Conservation (phyloP, 2,797 vertebrate genomes). For the Pitangus sulphuratus region DNA sequence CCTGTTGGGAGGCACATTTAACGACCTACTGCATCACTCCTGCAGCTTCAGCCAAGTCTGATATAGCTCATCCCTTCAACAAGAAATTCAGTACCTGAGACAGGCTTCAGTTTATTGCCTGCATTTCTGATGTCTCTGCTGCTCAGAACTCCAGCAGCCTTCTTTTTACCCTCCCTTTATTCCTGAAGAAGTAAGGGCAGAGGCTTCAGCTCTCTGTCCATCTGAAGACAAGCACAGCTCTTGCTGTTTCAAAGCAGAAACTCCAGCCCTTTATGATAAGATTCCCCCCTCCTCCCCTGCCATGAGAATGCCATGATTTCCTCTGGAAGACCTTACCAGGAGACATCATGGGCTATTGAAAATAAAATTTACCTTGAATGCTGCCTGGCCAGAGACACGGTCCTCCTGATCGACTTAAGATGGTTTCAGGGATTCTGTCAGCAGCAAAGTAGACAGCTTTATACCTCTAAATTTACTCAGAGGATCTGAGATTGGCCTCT, state of each 20-base stretch:
- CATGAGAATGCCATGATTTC: background rate
- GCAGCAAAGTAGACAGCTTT: background rate
- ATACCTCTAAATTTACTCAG: background rate
- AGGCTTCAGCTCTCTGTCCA: background rate
- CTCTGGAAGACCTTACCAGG: background rate
- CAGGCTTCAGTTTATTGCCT: background rate
- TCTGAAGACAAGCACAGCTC: background rate
- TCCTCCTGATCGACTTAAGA: background rate
- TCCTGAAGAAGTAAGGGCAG: background rate
- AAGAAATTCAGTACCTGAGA: background rate
- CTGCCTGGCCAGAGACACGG: background rate
- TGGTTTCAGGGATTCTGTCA: background rate
- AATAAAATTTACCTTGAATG: background rate
- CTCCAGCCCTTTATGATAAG: background rate
- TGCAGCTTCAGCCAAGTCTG: background rate
- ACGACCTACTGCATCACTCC: background rate
- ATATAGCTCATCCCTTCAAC: background rate
- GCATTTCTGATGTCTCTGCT: background rate
- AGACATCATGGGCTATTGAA: background rate
- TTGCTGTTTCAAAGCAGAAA: background rate
- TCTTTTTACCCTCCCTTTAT: background rate
- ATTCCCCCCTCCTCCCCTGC: accelerated
- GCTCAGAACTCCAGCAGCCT: background rate
- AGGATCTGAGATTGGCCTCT: background rate
- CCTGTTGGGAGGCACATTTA: background rate